Evolutionary conservation across 2,113 vertebrate genomes (phyloP), one percentile per base, ranked within the genome.

Genomic region (Murina feae): DNA sequence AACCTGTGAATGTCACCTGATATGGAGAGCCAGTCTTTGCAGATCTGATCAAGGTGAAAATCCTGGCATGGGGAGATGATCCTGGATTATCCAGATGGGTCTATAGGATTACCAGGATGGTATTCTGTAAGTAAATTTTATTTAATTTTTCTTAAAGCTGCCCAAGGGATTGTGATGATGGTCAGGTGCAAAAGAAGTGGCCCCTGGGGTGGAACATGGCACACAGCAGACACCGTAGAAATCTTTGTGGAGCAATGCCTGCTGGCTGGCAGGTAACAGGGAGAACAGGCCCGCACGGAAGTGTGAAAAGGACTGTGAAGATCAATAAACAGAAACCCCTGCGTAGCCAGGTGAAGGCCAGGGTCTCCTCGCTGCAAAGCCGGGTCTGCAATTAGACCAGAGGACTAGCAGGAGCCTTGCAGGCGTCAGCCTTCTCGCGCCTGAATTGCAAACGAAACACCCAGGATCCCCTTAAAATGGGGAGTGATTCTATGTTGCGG

Each of bases 371-470:
- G 21, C 55, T 58, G 55, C n/a, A 12, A 39, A 39, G 12, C 20
- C 2, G 0, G 18, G 6, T 7, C 71, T 23, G 65, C n/a, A 0
- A 20, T 37, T 21, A 23, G 21, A n/a, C 63, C 28, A 44, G 60
- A 51, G 9, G 49, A 28, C 23, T 0, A 37, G 28, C 42, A 75
- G 10, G 25, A 83, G 10, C 18, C 28, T 14, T 6, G 4, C 21
- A 53, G 58, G 14, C 0, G 16, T 47, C 58, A 17, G 23, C 11
- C 32, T 30, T 55, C 49, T 78, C 5, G 1, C 6, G 12, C 44
- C 32, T 42, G 11, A 58, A 53, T 47, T 16, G 9, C 65, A 49
- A 72, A 35, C 1, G 2, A 39, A 20, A 17, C 63, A 2, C 49
- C 17, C 2, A 44, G 32, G 23, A 30, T 23, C 17, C 47, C 39